Percentiles rank a stretch among this genome's conserved stretches.
Conservation (phyloP, 2,888 invertebrate species). For the Taphrorychus bicolor region DNA sequence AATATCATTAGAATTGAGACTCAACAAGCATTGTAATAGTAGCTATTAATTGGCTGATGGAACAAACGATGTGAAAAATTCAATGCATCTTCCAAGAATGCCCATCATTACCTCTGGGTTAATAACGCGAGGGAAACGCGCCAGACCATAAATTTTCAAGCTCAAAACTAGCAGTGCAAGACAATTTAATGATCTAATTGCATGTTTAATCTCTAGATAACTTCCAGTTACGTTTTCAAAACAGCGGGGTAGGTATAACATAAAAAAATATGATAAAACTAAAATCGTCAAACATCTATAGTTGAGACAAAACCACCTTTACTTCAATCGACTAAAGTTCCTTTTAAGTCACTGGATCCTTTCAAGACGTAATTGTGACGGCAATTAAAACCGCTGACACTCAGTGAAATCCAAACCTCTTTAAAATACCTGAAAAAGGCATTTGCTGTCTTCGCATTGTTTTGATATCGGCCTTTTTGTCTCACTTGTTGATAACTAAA, state of each 20-base stretch:
- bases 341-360: no score
- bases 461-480: not conserved
- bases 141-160: slow-evolving; percentile 16
- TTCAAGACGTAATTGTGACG: not conserved
- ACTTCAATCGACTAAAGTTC: no score
- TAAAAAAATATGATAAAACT: not conserved
- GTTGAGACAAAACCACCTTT: no score
- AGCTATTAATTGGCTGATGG: not conserved
- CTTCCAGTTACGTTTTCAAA: not conserved
- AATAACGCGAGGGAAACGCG: slow-evolving; percentile 16
- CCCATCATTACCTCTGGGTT: slow-evolving; percentile 12
- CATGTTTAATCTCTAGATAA: not conserved
- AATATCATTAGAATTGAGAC: no score
- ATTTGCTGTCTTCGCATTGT: not conserved
- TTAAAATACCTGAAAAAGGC: no score
- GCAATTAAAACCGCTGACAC: no score
- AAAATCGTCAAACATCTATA: no score
- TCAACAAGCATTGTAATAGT: not conserved
- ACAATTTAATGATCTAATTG: slow-evolving; percentile 20
- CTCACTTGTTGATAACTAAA: no score
- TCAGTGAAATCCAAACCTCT: no score
- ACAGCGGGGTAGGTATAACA: not conserved
- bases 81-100: not conserved
- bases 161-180: slow-evolving; percentile 13
- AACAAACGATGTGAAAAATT: not conserved